These are phyloP conservation scores for Nycticryphes semicollaris DNA, from an alignment of 2,113 vertebrate species.

Conservation along the genomic window DNA sequence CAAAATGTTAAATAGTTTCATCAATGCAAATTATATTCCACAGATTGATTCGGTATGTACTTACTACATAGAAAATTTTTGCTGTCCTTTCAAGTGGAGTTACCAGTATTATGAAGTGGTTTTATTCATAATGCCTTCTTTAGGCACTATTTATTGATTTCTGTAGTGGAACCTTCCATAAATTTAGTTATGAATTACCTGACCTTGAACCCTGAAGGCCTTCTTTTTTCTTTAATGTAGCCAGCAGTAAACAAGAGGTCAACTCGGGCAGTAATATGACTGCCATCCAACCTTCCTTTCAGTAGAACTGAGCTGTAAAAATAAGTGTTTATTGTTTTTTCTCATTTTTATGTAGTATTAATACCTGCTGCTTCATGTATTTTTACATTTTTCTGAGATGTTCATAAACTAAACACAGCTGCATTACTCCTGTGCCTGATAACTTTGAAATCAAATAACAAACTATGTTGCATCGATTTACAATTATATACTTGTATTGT, in stretches of 20 bases:
- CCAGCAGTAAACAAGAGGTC: neutral
- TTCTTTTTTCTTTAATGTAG: neutral
- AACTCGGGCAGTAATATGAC: neutral
- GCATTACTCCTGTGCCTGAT: neutral
- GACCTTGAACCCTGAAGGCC: neutral
- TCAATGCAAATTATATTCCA: neutral
- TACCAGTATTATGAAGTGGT: neutral
- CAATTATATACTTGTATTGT: neutral
- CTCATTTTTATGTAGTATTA: neutral
- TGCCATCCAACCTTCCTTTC: neutral
- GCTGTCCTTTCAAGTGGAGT: neutral
- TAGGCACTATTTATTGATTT: conserved; percentile 26
- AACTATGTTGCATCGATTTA: neutral
- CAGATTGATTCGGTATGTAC: neutral
- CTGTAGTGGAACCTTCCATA: neutral
- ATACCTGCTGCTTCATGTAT: neutral
- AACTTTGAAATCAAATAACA: neutral
- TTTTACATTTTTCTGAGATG: neutral
- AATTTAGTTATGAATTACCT: neutral
- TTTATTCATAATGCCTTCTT: conserved; percentile 4
- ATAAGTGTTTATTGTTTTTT: neutral
- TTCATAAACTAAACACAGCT: neutral
- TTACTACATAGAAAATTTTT: neutral
- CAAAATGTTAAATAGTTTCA: neutral
- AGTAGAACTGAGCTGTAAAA: neutral